Evolutionary conservation across 2,797 vertebrate genomes (phyloP), one percentile per base, ranked within the genome.

Genomic region (Anguilla marmorata): DNA sequence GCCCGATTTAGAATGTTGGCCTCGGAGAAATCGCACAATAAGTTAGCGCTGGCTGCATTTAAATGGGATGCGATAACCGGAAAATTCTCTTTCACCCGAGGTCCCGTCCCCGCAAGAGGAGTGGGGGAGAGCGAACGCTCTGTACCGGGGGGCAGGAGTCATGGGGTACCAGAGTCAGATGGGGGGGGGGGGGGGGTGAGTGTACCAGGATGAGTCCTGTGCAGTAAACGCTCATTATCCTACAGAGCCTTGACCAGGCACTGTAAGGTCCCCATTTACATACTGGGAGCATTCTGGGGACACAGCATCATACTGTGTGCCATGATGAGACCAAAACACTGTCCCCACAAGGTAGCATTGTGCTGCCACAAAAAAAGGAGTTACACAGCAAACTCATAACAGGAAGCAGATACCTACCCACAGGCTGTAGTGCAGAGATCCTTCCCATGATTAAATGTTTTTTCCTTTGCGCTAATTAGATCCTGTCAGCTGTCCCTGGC

Each of bases 51-150:
- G 91, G 93, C 91, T 93, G 93, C 92, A 92, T 91, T 93, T 93
- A 95, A 96, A 95, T 94, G 94, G 93, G 93, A 95, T 91, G 93
- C 93, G 93, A 95, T 95, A 94, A 94, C 92, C 90, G 88, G 92
- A 95, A 95, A 94, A 95, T 94, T 94, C 90, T 90, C 93, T 94
- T 94, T 94, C 92, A 94, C 92, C 85, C 27, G 91, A 94, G 93
- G 91, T 93, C 58, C 85, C 45, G 9, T 14, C n/a, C 60, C n/a
- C 24, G 56, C 85, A 48, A 72, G 54, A 19, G 48, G 16, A 24
- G 16, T 11, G 41, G 63, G 9, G 69, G 48, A 37, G n/a, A 2
- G n/a, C 6, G 11, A 82, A 54, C 33, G 41, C 66, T 72, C n/a
- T 12, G 19, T 66, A 86, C 41, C 45, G 3, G 0, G 11, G 27